Percentiles rank a stretch among this genome's conserved stretches.
Evolutionary conservation across 2,797 vertebrate species (phyloP).

Genomic region (Eleutherodactylus coqui): DNA sequence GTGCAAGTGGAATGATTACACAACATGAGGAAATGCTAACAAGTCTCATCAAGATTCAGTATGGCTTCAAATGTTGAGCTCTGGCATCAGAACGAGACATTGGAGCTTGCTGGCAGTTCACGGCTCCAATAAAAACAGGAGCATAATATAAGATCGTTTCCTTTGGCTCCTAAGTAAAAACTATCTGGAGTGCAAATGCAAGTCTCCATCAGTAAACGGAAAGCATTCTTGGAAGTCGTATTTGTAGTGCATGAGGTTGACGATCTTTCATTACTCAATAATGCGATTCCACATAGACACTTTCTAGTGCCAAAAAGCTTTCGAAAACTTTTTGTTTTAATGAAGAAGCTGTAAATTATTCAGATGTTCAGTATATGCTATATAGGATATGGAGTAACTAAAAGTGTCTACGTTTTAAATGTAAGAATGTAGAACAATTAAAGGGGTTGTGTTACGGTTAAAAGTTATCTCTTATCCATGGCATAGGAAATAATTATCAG

Average conservation of each 20-base stretch:
- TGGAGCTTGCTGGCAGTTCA: slow-evolving; percentile 49
- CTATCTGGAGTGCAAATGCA: slow-evolving; percentile 16
- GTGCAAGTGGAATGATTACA: slow-evolving; percentile 1
- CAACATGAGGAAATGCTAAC: slow-evolving; percentile 29
- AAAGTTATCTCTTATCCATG: no score
- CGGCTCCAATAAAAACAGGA: slow-evolving; percentile 56
- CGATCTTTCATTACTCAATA: slow-evolving; percentile 40
- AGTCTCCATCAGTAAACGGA: slow-evolving; percentile 17
- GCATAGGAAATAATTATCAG: no score
- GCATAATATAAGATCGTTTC: slow-evolving; percentile 51
- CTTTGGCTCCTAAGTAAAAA: slow-evolving; percentile 41
- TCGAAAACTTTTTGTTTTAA: background rate
- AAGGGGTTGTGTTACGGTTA: no score
- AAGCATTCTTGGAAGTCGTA: slow-evolving; percentile 44
- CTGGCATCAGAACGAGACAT: slow-evolving; percentile 58
- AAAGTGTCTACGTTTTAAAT: background rate
- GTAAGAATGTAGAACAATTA: background rate
- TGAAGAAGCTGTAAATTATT: background rate
- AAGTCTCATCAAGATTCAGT: slow-evolving; percentile 37
- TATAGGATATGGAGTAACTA: background rate
- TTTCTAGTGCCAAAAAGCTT: background rate
- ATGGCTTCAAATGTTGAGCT: slow-evolving; percentile 23
- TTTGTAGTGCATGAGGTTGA: slow-evolving; percentile 27
- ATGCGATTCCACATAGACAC: slow-evolving; percentile 27
- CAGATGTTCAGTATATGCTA: background rate